Evolutionary conservation across 2,797 vertebrate genomes (phyloP).

Genomic region (Cottoperca gobio): DNA sequence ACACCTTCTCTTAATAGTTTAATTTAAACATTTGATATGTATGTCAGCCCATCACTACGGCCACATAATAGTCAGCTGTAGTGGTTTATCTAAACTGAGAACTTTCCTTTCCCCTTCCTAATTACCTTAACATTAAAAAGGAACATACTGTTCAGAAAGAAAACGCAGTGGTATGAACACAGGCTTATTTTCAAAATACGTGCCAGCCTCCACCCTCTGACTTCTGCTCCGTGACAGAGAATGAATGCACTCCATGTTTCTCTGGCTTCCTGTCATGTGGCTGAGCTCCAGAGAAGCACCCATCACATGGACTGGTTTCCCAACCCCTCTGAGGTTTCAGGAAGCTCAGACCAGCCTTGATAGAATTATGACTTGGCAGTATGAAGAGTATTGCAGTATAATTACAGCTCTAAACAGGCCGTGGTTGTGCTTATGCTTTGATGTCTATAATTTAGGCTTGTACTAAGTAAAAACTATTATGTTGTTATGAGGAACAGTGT

Average conservation of each 20-base stretch:
- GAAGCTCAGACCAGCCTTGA: conserved; percentile 52
- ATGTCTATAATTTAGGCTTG: conserved; percentile 57
- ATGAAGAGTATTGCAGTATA: conserved; percentile 45
- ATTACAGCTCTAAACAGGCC: conserved; percentile 55
- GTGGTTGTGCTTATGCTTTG: conserved; percentile 39
- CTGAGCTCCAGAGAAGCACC: conserved; percentile 47
- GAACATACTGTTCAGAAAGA: conserved; percentile 1
- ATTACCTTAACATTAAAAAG: not conserved
- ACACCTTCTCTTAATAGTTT: not conserved
- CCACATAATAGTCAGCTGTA: not conserved
- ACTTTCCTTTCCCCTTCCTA: not conserved
- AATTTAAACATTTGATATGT: not conserved
- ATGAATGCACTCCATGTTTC: conserved; percentile 34
- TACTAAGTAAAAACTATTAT: conserved; percentile 51
- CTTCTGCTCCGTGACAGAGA: conserved; percentile 29
- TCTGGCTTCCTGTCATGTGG: conserved; percentile 60
- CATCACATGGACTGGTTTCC: conserved; percentile 39
- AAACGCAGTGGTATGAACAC: not conserved
- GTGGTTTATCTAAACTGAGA: not conserved
- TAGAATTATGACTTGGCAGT: conserved; percentile 61
- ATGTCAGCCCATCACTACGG: not conserved
- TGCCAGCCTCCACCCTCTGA: conserved; percentile 47
- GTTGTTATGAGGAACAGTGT: conserved; percentile 40
- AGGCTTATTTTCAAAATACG: conserved; percentile 26
- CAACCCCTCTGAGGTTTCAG: conserved; percentile 47